Evolutionary conservation across 2,113 vertebrate genomes (phyloP).

Genomic region (Prolemur simus): DNA sequence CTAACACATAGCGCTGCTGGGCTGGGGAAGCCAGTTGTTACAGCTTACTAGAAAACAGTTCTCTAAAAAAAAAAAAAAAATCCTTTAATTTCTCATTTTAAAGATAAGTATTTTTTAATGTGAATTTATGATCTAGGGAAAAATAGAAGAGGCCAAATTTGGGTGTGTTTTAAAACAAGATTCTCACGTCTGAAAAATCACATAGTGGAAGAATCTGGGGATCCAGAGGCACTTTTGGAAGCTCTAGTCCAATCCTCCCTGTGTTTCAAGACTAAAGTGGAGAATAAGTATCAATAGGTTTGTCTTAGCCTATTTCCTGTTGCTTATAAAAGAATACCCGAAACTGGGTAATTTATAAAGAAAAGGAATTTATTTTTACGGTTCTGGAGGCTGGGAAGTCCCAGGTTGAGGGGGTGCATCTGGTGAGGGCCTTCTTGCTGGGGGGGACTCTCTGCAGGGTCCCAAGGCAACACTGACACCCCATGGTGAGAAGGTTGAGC

Average conservation of each 20-base stretch:
- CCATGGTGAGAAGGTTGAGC: not conserved
- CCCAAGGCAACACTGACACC: no score
- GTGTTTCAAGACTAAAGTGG: not conserved
- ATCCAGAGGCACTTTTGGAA: not conserved
- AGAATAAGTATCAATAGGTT: not conserved
- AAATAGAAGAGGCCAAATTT: not conserved
- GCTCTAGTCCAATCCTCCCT: not conserved
- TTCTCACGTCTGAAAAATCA: not conserved
- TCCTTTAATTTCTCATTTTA: constrained; percentile 14
- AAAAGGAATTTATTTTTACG: not conserved
- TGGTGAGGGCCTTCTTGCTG: not conserved
- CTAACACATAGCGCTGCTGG: not conserved
- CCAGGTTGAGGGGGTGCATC: not conserved
- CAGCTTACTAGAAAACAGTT: not conserved
- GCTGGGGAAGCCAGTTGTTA: not conserved
- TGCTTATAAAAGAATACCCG: no score
- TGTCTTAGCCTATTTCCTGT: no score
- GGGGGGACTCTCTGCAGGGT: not conserved
- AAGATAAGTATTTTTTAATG: not conserved
- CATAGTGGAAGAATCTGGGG: not conserved
- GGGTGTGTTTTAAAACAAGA: not conserved
- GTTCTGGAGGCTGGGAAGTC: not conserved
- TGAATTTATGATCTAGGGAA: not conserved
- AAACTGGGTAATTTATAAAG: no score
- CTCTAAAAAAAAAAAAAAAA: not conserved